A percentile compares a stretch with the other conserved stretches of the same genome.
These are phyloP conservation scores for Rhingia rostrata DNA, from an alignment of 2,888 invertebrate species.

Conservation along the genomic window DNA sequence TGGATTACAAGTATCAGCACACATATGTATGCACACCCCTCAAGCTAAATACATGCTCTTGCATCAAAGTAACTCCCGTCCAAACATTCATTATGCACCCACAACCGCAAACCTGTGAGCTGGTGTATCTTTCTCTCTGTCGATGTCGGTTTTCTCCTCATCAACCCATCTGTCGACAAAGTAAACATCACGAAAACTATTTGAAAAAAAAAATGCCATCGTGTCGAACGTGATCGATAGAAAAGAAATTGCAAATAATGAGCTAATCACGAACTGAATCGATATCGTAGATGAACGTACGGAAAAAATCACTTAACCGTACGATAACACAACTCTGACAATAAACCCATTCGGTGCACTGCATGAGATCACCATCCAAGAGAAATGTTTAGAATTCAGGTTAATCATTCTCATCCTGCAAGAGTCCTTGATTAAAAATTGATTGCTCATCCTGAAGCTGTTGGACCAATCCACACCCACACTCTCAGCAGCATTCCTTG, in stretches of 20 bases:
- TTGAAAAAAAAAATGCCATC: conserved; percentile 46
- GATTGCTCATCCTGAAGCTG: not conserved
- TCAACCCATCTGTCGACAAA: conserved; percentile 24
- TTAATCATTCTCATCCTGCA: conserved; percentile 1
- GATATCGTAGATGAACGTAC: conserved; percentile 1
- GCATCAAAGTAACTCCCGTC: conserved; percentile 10
- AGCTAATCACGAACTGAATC: conserved; percentile 44
- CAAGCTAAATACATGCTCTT: conserved; percentile 17
- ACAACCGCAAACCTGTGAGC: conserved; percentile 6
- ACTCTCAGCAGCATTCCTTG: conserved; percentile 8
- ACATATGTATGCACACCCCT: conserved; percentile 19
- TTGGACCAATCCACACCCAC: conserved; percentile 1
- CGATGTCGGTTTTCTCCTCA: conserved; percentile 14
- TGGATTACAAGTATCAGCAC: conserved; percentile 1
- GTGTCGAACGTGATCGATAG: conserved; percentile 56
- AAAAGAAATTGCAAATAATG: conserved; percentile 40
- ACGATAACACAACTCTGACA: conserved; percentile 12
- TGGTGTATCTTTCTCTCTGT: too few relatives aligned
- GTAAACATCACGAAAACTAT: conserved; percentile 69
- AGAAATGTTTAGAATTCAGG: not conserved
- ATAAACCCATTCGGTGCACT: not conserved
- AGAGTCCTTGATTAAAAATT: conserved; percentile 30
- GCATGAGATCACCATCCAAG: not conserved
- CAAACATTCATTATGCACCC: conserved; percentile 33
- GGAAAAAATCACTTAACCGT: not conserved